Evolutionary conservation across 2,888 invertebrate genomes (phyloP), one percentile per base, ranked within the genome.

Genomic region (Tribolium freemani): DNA sequence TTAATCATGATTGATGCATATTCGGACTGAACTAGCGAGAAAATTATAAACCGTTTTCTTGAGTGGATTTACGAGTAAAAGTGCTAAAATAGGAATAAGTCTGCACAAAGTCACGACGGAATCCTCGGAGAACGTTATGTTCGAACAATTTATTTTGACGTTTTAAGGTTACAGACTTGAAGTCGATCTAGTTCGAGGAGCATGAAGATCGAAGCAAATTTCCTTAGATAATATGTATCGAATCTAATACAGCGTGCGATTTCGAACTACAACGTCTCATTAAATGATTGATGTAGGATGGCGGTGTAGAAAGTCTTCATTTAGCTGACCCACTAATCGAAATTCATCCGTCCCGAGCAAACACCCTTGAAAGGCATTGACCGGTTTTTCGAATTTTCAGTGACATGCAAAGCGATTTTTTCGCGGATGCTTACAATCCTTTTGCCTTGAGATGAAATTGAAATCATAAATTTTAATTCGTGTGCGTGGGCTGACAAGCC

Each of bases 81-180:
- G 64, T 64, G 64, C 53, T 54, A 54, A 64, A 64, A 64, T 64
- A 50, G 64, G 45, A 64, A 53, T 53, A 45, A 38, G 64, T 64
- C 45, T 53, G n/a, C 8, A 53, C 30, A 6, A 16, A 61, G 50
- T 63, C 63, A 63, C 63, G 63, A 63, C 50, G 38, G 60, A 63
- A 51, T 64, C 45, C 38, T 13, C 45, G 20, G 64, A 64, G 64
- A 64, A 64, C 38, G 64, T 21, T 54, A 45, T 10, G 53, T 64
- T 10, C 45, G 20, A 64, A 64, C 64, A 54, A 64, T 64, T 64
- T 64, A 64, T 64, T 64, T 44, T 53, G 64, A 64, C 64, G 53
- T 69, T 69, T 69, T 69, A 60, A 69, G 69, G 69, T 69, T 69
- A 69, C 51, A 46, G 48, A 66, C 5, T 46, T 68, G 57, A 16